These are phyloP conservation scores for Trididemnum clinides DNA, from an alignment of 23 tunicate species.

Conservation along the genomic window DNA sequence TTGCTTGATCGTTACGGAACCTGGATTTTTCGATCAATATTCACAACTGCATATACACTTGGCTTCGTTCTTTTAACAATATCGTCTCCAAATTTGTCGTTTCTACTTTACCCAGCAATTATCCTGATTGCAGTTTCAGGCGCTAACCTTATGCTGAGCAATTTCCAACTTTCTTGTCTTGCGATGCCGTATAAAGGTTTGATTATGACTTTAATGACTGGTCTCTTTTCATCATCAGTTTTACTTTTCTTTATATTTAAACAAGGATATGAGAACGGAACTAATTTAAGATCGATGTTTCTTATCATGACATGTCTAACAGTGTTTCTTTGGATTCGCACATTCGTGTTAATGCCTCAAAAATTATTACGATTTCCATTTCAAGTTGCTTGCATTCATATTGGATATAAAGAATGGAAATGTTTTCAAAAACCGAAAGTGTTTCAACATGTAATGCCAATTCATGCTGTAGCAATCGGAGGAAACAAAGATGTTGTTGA, in stretches of 20 bases:
- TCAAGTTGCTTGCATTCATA: not conserved
- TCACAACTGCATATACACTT: slow-evolving; percentile 6
- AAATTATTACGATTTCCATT: not conserved
- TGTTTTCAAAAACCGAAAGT: not conserved
- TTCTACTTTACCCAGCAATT: slow-evolving; percentile 44
- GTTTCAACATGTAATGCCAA: not conserved
- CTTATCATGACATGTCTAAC: not conserved
- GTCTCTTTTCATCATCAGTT: slow-evolving; percentile 22
- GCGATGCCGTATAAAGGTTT: not conserved
- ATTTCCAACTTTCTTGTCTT: slow-evolving; percentile 53
- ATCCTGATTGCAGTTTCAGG: slow-evolving; percentile 40
- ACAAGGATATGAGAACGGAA: slow-evolving; percentile 14
- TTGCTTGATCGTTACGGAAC: slow-evolving; percentile 42
- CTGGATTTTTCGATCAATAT: slow-evolving; percentile 24
- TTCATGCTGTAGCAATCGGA: not conserved
- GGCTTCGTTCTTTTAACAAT: slow-evolving; percentile 32
- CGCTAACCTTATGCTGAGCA: not conserved
- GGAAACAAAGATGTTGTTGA: not conserved
- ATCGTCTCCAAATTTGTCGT: slow-evolving; percentile 35
- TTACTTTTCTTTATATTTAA: slow-evolving; percentile 28
- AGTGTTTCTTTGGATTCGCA: slow-evolving; percentile 20
- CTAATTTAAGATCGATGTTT: not conserved
- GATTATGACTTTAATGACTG: slow-evolving; percentile 8
- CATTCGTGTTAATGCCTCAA: slow-evolving; percentile 29
- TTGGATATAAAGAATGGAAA: slow-evolving; percentile 16